Conservation (phyloP, 1,140 invertebrate genomes). For the Acyrthosiphon pisum region DNA sequence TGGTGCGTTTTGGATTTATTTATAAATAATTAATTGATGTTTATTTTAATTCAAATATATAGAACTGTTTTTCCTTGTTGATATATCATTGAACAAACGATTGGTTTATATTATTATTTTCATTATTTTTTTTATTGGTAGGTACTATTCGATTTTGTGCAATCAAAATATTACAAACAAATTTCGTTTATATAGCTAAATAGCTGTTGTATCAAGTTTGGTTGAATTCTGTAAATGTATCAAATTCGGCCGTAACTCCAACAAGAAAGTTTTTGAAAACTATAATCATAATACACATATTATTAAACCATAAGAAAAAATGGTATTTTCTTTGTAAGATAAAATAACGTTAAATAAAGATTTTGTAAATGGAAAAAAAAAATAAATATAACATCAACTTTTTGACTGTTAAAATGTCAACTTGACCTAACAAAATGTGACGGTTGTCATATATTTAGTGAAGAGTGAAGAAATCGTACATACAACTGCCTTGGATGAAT, state of each 20-base stretch:
- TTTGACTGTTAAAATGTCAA: background rate
- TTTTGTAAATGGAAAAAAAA: background rate
- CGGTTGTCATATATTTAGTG: background rate
- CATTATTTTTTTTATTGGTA: background rate
- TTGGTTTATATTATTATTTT: background rate
- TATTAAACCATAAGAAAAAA: background rate
- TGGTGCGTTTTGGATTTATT: background rate
- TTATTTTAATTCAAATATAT: background rate
- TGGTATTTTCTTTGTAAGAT: background rate
- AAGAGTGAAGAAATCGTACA: background rate
- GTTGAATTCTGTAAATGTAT: background rate
- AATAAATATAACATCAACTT: background rate
- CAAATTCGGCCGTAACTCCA: background rate
- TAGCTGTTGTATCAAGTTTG: background rate
- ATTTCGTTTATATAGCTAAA: background rate
- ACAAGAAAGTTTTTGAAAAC: background rate
- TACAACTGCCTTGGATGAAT: background rate
- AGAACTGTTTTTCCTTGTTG: background rate
- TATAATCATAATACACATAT: background rate
- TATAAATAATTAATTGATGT: too few species aligned
- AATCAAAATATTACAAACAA: background rate
- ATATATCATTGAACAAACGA: background rate
- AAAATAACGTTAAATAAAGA: background rate
- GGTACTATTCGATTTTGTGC: background rate
- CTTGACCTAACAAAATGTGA: background rate